A percentile compares a stretch with the other conserved stretches of the same genome.
phyloP scores from a whole-genome alignment of 2,113 vertebrate genomes.

The Echinops telfairi region DNA sequence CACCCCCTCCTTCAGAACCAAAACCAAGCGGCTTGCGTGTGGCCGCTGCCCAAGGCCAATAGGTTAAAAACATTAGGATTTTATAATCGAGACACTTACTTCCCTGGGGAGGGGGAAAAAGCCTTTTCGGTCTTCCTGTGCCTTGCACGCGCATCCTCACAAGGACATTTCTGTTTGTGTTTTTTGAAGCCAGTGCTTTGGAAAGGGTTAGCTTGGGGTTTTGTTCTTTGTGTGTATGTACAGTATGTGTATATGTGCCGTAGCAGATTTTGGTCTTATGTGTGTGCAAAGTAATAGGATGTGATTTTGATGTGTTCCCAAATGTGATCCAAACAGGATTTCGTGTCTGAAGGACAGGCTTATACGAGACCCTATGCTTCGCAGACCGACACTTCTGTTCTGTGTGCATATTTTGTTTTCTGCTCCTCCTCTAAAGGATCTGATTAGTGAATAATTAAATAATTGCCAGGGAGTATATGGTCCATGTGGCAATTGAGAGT shows the following conservation, averaged over 20 bases:
- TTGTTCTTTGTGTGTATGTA: slow-evolving; percentile 76
- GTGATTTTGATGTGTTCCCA: slow-evolving; percentile 63
- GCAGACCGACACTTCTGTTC: slow-evolving; percentile 43
- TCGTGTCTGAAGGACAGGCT: slow-evolving; percentile 53
- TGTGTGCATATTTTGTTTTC: slow-evolving; percentile 67
- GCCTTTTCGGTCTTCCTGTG: slow-evolving; percentile 45
- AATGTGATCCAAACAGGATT: slow-evolving; percentile 66
- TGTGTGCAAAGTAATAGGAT: slow-evolving; percentile 65
- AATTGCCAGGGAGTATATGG: slow-evolving; percentile 62
- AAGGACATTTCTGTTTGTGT: slow-evolving; percentile 43
- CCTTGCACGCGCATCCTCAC: slow-evolving; percentile 64
- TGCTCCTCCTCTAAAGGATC: slow-evolving; percentile 61
- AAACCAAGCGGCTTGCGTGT: slow-evolving; percentile 66
- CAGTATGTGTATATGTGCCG: slow-evolving; percentile 75
- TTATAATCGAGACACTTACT: slow-evolving; percentile 59
- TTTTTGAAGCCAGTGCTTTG: slow-evolving; percentile 52
- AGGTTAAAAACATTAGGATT: slow-evolving; percentile 68
- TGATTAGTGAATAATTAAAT: slow-evolving; percentile 74
- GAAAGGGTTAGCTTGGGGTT: slow-evolving; percentile 60
- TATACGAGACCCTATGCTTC: slow-evolving; percentile 56
- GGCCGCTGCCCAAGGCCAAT: slow-evolving; percentile 64
- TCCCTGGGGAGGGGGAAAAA: slow-evolving; percentile 47
- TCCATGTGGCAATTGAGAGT: slow-evolving; percentile 35
- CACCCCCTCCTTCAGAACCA: slow-evolving; percentile 65
- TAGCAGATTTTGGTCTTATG: slow-evolving; percentile 69